Evolutionary conservation across 2,797 vertebrate genomes (phyloP).

Genomic region (Sparidentex hasta): DNA sequence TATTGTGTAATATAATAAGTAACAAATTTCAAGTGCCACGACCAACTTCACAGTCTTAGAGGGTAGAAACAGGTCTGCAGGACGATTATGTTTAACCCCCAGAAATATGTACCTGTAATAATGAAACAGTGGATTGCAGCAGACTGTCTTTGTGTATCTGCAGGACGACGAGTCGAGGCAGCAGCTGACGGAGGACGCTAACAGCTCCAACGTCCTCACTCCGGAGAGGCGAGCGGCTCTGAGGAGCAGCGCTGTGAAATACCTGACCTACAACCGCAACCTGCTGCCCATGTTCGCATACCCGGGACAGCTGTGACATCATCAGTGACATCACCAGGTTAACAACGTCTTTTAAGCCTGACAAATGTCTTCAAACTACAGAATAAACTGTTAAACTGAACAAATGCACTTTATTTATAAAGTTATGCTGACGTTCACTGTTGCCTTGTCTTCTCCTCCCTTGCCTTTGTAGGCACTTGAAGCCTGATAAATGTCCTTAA

Average conservation of each 20-base stretch:
- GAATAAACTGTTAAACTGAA: neutral
- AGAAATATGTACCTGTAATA: too few species aligned
- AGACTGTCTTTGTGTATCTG: constrained; percentile 1
- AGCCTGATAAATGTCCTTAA: too few species aligned
- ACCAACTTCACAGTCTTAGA: too few species aligned
- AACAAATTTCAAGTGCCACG: neutral
- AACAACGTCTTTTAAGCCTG: neutral
- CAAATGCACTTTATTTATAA: too few species aligned
- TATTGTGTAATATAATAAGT: neutral
- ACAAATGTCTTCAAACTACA: neutral
- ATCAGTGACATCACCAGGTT: neutral
- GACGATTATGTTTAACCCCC: neutral
- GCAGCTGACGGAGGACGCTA: constrained; percentile 57
- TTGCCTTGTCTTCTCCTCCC: neutral
- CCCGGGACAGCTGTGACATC: constrained; percentile 79
- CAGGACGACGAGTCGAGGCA: constrained; percentile 34
- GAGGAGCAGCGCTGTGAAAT: constrained; percentile 84
- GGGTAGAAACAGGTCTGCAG: too few species aligned
- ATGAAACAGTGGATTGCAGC: too few species aligned
- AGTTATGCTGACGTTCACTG: neutral
- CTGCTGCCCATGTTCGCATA: constrained; percentile 91
- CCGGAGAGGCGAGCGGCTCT: constrained; percentile 70
- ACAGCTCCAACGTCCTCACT: constrained; percentile 62
- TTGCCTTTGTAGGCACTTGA: neutral
- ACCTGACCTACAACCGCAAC: constrained; percentile 88